These are phyloP conservation scores for Clitarchus hookeri DNA, from an alignment of 2,888 invertebrate genomes.

Conservation along the genomic window DNA sequence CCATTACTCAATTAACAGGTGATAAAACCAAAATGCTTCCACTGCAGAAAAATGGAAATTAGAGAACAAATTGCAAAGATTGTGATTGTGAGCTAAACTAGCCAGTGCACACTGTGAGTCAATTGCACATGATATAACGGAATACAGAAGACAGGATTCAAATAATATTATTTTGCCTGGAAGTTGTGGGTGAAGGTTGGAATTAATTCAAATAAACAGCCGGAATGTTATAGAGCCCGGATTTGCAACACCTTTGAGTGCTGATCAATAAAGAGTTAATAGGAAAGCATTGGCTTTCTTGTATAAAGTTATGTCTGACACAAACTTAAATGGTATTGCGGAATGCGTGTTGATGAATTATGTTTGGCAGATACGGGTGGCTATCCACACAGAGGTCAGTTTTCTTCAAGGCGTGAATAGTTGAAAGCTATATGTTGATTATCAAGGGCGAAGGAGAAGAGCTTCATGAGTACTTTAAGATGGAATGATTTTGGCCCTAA, in stretches of 20 bases:
- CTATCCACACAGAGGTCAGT: not conserved
- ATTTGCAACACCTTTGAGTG: not conserved
- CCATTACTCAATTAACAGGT: too few species aligned
- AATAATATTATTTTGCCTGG: not conserved
- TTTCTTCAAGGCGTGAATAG: not conserved
- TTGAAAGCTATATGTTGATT: not conserved
- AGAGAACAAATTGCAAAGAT: not conserved
- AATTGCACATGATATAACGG: not conserved
- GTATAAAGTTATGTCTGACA: not conserved
- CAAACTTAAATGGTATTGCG: not conserved
- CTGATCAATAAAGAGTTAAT: not conserved
- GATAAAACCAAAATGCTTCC: not conserved
- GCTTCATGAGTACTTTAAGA: too few species aligned
- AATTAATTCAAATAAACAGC: not conserved
- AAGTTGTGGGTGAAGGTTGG: not conserved
- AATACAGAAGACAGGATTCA: not conserved
- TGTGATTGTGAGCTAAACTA: not conserved
- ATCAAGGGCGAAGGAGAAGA: not conserved
- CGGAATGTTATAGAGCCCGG: not conserved
- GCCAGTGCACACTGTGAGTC: not conserved
- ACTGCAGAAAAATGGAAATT: not conserved
- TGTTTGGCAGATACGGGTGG: not conserved
- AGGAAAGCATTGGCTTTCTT: not conserved
- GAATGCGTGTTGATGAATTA: not conserved
- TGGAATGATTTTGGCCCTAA: too few species aligned